These are phyloP conservation scores for Drosophila santomea DNA, from an alignment of 1,140 invertebrate genomes.

Conservation along the genomic window DNA sequence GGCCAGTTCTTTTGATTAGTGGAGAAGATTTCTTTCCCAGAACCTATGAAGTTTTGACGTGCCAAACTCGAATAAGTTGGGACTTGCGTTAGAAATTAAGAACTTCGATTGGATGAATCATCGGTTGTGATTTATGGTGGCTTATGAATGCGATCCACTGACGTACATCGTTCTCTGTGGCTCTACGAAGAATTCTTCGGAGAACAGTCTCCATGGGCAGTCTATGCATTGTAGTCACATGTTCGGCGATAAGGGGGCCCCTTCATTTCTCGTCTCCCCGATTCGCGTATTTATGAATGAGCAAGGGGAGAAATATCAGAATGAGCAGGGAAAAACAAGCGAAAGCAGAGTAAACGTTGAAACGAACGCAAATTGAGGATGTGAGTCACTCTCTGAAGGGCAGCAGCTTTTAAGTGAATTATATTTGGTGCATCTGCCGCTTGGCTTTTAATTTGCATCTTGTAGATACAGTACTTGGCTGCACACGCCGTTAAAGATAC, in stretches of 20 bases:
- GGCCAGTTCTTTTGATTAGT: background rate
- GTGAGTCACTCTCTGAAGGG: slow-evolving; percentile 34
- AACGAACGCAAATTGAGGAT: slow-evolving; percentile 55
- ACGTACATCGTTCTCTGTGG: slow-evolving; percentile 7
- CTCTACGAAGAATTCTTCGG: slow-evolving; percentile 10
- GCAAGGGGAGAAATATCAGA: slow-evolving; percentile 9
- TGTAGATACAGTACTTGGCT: slow-evolving; percentile 36
- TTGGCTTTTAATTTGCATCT: slow-evolving; percentile 50
- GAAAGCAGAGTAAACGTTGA: slow-evolving; percentile 19
- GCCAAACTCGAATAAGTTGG: background rate
- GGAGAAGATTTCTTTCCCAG: background rate
- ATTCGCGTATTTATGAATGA: slow-evolving; percentile 41
- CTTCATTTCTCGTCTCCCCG: background rate
- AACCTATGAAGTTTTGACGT: slow-evolving; percentile 6
- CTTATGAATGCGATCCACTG: slow-evolving; percentile 16
- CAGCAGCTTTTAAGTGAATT: slow-evolving; percentile 44
- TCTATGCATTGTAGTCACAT: slow-evolving; percentile 34
- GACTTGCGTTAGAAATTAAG: slow-evolving; percentile 1
- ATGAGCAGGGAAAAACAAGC: slow-evolving; percentile 13
- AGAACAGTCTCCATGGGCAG: slow-evolving; percentile 1
- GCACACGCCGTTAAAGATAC: slow-evolving; percentile 11
- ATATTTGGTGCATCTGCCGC: slow-evolving; percentile 47
- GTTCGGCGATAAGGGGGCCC: slow-evolving; percentile 21
- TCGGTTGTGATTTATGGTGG: slow-evolving; percentile 15
- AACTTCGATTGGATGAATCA: slow-evolving; percentile 29